These are phyloP conservation scores for Beris morrisii DNA, from an alignment of 2,888 invertebrate species.

Conservation along the genomic window DNA sequence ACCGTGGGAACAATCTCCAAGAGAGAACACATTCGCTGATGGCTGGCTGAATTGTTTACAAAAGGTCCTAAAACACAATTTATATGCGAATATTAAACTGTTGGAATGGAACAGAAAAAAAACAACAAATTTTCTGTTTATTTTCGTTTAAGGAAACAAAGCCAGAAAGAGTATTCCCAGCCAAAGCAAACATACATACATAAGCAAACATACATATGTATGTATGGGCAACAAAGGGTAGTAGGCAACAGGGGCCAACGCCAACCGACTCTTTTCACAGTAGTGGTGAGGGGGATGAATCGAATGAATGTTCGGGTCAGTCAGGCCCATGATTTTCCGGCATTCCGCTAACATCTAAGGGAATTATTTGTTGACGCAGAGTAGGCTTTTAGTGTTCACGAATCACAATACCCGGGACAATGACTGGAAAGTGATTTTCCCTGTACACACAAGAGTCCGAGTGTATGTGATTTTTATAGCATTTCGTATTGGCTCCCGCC, in stretches of 20 bases:
- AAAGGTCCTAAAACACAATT: conserved; percentile 33
- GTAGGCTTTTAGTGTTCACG: conserved; percentile 15
- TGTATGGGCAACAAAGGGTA: background rate
- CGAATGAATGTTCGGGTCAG: background rate
- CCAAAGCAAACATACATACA: conserved; percentile 2
- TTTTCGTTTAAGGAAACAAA: conserved; percentile 33
- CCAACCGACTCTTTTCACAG: too few species aligned
- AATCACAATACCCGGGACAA: conserved; percentile 2
- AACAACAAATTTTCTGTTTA: conserved; percentile 31
- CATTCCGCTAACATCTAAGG: background rate
- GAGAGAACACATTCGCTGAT: conserved; percentile 20
- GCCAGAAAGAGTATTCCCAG: conserved; percentile 12
- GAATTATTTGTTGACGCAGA: background rate
- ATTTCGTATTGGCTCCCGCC: background rate
- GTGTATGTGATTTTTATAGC: conserved; percentile 11
- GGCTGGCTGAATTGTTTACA: conserved; percentile 24
- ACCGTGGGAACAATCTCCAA: conserved; percentile 23
- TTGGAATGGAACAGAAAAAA: conserved; percentile 27
- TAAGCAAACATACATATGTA: conserved; percentile 14
- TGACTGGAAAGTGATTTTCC: conserved; percentile 19
- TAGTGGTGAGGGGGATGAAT: too few species aligned
- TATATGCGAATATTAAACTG: conserved; percentile 34
- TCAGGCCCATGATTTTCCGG: background rate
- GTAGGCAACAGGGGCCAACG: too few species aligned
- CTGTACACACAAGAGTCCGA: background rate